Evolutionary conservation across 2,888 invertebrate genomes (phyloP).

Genomic region (Lottia scabra): DNA sequence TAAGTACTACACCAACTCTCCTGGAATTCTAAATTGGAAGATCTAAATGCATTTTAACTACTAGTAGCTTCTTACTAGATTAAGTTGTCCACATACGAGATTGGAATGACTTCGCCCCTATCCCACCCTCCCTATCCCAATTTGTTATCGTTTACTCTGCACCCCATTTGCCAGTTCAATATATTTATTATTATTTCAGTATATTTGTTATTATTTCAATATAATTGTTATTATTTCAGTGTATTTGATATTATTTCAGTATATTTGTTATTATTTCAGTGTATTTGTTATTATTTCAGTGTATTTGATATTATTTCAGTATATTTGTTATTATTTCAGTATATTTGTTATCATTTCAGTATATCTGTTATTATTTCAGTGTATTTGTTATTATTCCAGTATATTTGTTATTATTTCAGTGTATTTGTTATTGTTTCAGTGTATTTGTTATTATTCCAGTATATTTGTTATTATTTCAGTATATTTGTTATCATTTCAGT

Average conservation of each 20-base stretch:
- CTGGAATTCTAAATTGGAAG: no score
- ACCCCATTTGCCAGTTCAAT: no score
- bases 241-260: no score
- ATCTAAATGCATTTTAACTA: no score
- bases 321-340: not conserved
- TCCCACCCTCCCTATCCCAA: no score
- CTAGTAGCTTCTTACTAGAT: no score
- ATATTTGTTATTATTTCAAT: no score
- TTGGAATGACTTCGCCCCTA: no score
- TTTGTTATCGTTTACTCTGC: no score
- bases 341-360: not conserved
- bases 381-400: not conserved
- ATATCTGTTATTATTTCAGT: not conserved
- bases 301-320: not conserved
- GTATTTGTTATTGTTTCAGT: not conserved
- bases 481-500: not conserved
- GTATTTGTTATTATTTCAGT: not conserved
- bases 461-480: not conserved
- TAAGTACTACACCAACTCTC: not conserved
- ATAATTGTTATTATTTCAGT: no score
- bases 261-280: not conserved
- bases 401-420: not conserved
- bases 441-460: not conserved
- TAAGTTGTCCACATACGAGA: no score
- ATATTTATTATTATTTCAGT: no score